A percentile compares a stretch with the other conserved stretches of the same genome.
phyloP scores from a whole-genome alignment of 2,113 vertebrate genomes.

The Ranitomeya imitator region DNA sequence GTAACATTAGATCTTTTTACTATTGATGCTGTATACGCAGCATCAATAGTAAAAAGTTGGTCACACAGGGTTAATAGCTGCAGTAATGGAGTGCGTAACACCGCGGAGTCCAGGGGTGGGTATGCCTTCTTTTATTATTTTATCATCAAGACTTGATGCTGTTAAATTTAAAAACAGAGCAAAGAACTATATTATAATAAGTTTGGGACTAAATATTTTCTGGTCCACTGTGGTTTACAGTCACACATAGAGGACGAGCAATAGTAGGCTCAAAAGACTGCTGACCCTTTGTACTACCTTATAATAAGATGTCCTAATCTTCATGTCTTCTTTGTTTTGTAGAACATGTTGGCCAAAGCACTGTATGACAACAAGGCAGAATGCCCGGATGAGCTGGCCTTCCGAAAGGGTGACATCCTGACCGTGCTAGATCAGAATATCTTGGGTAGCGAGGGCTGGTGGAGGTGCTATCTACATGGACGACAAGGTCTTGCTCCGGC shows the following conservation, averaged over 20 bases:
- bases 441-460: conserved; percentile 84
- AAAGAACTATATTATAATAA: too few species aligned
- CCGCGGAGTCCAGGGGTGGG: too few species aligned
- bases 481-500: conserved; percentile 86
- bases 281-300: background rate
- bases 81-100: too few species aligned
- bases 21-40: too few species aligned
- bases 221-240: background rate
- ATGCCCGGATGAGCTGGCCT: conserved; percentile 86
- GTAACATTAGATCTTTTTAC: too few species aligned
- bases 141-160: too few species aligned
- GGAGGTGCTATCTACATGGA: conserved; percentile 86
- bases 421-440: conserved; percentile 78
- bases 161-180: too few species aligned
- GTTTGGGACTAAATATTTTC: too few species aligned
- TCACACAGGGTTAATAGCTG: too few species aligned
- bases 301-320: background rate
- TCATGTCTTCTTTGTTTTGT: conserved; percentile 14
- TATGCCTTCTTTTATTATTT: too few species aligned
- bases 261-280: background rate
- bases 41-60: too few species aligned
- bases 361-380: conserved; percentile 92
- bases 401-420: conserved; percentile 87
- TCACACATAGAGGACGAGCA: background rate
- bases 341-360: conserved; percentile 86